Evolutionary conservation across 2,113 vertebrate species (phyloP).

Genomic region (Vicugna pacos): DNA sequence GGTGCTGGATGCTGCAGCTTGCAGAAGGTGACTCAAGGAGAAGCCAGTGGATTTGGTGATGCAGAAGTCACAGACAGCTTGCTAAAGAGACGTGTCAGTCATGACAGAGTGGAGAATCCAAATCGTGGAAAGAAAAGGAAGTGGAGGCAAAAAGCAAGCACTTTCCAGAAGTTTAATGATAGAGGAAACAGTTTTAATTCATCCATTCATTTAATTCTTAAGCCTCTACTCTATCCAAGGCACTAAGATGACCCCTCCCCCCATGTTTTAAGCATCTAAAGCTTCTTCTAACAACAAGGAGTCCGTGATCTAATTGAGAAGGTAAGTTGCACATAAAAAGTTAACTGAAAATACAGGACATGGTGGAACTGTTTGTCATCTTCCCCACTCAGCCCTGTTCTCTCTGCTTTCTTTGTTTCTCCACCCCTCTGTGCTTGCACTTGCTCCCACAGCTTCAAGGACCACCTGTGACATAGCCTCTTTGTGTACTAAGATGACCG

Average conservation of each 20-base stretch:
- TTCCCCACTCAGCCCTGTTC: neutral
- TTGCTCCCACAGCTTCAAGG: neutral
- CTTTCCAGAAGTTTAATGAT: neutral
- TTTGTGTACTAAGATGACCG: neutral
- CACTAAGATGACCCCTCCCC: neutral
- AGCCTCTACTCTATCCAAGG: neutral
- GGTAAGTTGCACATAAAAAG: neutral
- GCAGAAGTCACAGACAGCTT: neutral
- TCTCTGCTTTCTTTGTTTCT: neutral
- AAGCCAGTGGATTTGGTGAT: too few relatives aligned
- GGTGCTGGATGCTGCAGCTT: too few relatives aligned
- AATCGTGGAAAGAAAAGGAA: neutral
- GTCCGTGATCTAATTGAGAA: neutral
- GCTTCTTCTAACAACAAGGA: neutral
- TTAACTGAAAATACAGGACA: neutral
- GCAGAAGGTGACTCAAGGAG: neutral
- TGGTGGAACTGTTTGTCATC: neutral
- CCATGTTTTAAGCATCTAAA: neutral
- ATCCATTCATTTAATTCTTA: neutral
- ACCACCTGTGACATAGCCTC: neutral
- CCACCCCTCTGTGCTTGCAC: neutral
- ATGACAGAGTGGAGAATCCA: accelerated
- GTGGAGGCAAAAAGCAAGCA: neutral
- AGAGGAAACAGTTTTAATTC: neutral
- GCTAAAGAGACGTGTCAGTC: neutral